Percentiles rank a stretch among this genome's conserved stretches.
Evolutionary conservation across 2,113 vertebrate genomes (phyloP).

Genomic region (Lonchura striata): DNA sequence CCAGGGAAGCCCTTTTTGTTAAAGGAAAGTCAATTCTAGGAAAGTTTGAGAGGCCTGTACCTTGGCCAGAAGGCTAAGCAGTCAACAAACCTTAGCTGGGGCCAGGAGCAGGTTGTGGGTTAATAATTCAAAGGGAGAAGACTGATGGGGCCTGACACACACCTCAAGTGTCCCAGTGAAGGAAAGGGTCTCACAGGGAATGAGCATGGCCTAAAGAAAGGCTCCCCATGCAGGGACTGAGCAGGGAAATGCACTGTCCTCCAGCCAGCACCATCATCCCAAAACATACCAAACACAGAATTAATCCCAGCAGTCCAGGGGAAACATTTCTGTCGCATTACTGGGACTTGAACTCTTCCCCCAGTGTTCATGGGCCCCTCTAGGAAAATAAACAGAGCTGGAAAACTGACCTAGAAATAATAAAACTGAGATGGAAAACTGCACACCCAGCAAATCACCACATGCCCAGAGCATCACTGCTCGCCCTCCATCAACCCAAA

Average conservation of each 20-base stretch:
- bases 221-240: neutral
- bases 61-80: constrained; percentile 27
- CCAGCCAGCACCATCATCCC: neutral
- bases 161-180: accelerated
- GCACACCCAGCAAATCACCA: neutral
- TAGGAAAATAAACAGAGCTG: neutral
- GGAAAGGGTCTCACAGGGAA: neutral
- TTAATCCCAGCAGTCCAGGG: neutral
- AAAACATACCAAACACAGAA: accelerated
- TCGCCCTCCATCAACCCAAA: neutral
- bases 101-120: constrained; percentile 53
- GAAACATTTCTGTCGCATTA: neutral
- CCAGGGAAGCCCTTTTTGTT: constrained; percentile 22
- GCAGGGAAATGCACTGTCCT: neutral
- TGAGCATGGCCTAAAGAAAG: neutral
- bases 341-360: neutral
- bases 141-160: neutral
- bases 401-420: neutral
- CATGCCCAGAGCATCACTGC: neutral
- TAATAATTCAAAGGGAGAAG: constrained; percentile 61
- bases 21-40: constrained; percentile 52
- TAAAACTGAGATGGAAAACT: neutral
- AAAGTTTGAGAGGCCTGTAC: constrained; percentile 40
- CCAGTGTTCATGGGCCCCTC: neutral
- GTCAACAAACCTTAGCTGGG: constrained; percentile 28